A percentile compares a stretch with the other conserved stretches of the same genome.
These are phyloP conservation scores for Drosophila kokeensis DNA, from an alignment of 2,888 invertebrate species.

Conservation along the genomic window DNA sequence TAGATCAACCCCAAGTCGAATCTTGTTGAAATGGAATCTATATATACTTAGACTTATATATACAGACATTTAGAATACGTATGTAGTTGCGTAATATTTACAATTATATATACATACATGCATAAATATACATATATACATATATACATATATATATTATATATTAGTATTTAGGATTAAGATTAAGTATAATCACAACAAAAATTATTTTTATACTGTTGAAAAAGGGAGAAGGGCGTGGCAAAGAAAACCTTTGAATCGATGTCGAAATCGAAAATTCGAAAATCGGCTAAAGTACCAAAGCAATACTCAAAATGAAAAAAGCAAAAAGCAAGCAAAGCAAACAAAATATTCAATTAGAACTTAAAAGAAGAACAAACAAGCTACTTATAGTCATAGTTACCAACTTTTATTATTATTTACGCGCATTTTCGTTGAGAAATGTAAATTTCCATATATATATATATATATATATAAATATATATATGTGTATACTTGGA, in stretches of 20 bases:
- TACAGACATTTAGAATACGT: constrained; percentile 72
- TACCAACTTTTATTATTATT: constrained; percentile 54
- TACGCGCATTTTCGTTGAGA: constrained; percentile 26
- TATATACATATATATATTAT: constrained; percentile 43
- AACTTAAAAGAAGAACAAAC: constrained; percentile 33
- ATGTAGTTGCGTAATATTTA: constrained; percentile 76
- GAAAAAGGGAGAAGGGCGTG: constrained; percentile 21
- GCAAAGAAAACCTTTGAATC: constrained; percentile 49
- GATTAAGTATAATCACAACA: constrained; percentile 70
- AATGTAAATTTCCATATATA: not conserved
- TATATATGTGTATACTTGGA: constrained; percentile 20
- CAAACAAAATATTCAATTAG: constrained; percentile 57
- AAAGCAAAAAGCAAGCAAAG: constrained; percentile 32
- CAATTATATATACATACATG: constrained; percentile 54
- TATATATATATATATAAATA: not conserved
- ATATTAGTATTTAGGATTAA: constrained; percentile 63
- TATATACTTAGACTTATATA: constrained; percentile 42
- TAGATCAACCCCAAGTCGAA: constrained; percentile 42
- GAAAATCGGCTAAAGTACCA: constrained; percentile 85
- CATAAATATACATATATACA: constrained; percentile 43
- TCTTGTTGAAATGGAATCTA: constrained; percentile 61
- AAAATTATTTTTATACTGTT: constrained; percentile 81
- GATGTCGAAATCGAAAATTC: constrained; percentile 36
- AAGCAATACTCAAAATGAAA: constrained; percentile 84
- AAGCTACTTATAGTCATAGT: constrained; percentile 64